These are phyloP conservation scores for Scolopax bukidnonensis DNA, from an alignment of 2,797 vertebrate genomes.

Conservation along the genomic window DNA sequence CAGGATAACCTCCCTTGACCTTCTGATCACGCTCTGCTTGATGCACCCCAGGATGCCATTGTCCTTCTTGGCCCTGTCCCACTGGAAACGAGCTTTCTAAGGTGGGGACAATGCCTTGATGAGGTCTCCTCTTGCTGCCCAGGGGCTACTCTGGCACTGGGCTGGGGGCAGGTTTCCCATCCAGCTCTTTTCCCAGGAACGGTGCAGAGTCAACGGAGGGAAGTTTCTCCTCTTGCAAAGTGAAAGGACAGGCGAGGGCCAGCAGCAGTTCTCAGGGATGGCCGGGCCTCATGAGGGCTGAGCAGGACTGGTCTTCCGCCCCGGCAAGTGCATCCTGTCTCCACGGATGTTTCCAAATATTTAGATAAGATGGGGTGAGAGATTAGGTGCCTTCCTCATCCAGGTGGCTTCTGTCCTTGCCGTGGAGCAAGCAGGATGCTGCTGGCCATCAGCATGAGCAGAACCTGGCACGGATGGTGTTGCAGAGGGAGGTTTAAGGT, in stretches of 20 bases:
- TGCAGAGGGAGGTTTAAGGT: neutral
- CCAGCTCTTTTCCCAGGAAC: neutral
- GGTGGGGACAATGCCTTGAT: neutral
- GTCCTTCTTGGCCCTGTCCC: no score
- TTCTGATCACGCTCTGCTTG: no score
- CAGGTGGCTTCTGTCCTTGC: neutral
- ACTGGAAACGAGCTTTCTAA: neutral
- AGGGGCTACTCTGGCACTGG: neutral
- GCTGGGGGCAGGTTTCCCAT: neutral
- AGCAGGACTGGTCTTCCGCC: neutral
- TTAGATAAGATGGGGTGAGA: constrained; percentile 30
- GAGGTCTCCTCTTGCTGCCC: neutral
- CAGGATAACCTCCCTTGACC: no score
- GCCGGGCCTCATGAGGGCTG: neutral
- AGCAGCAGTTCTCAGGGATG: fast-evolving
- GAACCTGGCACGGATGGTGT: fast-evolving
- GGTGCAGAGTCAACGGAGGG: fast-evolving
- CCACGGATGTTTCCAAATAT: neutral
- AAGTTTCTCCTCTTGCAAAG: neutral
- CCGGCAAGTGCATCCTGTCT: constrained; percentile 17
- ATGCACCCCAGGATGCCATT: no score
- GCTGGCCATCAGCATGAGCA: fast-evolving
- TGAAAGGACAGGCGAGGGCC: neutral
- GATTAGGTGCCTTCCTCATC: neutral
- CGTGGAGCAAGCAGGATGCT: fast-evolving